phyloP scores from a whole-genome alignment of 1,140 invertebrate species.

The Drosophila jambulina region DNA sequence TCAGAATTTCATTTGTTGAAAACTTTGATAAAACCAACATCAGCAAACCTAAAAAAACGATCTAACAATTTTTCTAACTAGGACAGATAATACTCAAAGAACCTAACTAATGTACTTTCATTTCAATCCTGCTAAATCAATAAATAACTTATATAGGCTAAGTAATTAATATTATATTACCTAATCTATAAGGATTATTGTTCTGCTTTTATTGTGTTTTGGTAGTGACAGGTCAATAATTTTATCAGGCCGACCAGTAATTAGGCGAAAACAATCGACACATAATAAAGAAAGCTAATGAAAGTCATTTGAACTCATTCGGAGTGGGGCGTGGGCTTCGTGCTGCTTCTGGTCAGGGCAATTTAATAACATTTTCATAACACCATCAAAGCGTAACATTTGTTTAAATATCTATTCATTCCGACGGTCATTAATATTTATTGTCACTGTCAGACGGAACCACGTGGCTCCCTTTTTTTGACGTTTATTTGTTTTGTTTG shows the following conservation, averaged over 20 bases:
- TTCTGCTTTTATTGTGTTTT: constrained; percentile 4
- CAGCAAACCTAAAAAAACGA: background rate
- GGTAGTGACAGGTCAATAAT: constrained; percentile 16
- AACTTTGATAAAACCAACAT: too few species aligned
- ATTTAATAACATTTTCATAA: constrained; percentile 69
- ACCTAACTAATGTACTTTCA: background rate
- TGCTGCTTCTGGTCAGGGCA: constrained; percentile 37
- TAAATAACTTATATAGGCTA: background rate
- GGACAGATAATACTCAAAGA: background rate
- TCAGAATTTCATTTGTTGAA: too few species aligned
- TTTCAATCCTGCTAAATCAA: background rate
- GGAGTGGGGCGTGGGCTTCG: background rate
- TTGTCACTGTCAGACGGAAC: constrained; percentile 30
- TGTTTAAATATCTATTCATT: constrained; percentile 53
- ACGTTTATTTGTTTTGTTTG: background rate
- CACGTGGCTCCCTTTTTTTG: constrained; percentile 25
- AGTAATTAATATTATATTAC: background rate
- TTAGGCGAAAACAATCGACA: constrained; percentile 52
- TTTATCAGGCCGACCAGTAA: constrained; percentile 28
- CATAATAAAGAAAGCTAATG: constrained; percentile 40
- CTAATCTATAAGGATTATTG: background rate
- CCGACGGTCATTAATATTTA: constrained; percentile 50
- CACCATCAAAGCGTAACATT: constrained; percentile 37
- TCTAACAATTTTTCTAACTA: background rate
- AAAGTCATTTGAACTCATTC: constrained; percentile 1